Evolutionary conservation across 2,888 invertebrate species (phyloP), one percentile per base, ranked within the genome.

Genomic region (Rhabditophanes sp.): DNA sequence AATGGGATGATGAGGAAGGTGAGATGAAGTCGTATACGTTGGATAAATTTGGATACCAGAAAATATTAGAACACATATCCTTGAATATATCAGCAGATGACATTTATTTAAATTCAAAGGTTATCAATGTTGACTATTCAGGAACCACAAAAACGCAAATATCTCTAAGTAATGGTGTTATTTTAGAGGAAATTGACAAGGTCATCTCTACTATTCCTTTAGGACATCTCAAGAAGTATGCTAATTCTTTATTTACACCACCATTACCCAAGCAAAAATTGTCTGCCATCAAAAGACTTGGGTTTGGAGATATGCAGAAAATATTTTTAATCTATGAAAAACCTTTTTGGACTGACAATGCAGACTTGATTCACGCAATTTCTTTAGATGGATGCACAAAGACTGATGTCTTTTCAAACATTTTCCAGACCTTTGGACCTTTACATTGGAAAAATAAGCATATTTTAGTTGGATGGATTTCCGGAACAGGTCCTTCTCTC

Each of bases 121-220:
- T 59, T 8, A 37, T 38, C 1, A 49, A 48, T 25, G 54, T 57
- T 22, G 37, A 48, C 16, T 52, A 46, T 30, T 38, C 32, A 12
- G 35, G 36, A n/a, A n/a, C n/a, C n/a, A n/a, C n/a, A n/a, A n/a
- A n/a, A n/a, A n/a, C n/a, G n/a, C n/a, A n/a, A n/a, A n/a, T n/a
- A n/a, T n/a, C n/a, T n/a, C n/a, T n/a, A n/a, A n/a, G n/a, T n/a
- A n/a, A n/a, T n/a, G n/a, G n/a, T 7, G n/a, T 25, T 9, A 14
- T 44, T 20, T 22, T 32, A 15, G 34, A 31, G 4, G 35, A 31
- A 28, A 58, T 50, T 31, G 58, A 57, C 25, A 53, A 47, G 29
- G 53, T 57, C 1, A 51, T 57, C 33, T 53, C 54, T 4, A 57
- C 57, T 2, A 42, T 50, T 4, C 50, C 56, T 5, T 35, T 57